Percentiles rank a stretch among this genome's conserved stretches.
Evolutionary conservation across 1,140 invertebrate genomes (phyloP).

Genomic region (roundworm (Caenorhabditis elegans)): WBcel235 BX284603.4:5898501-5899000

Average conservation of each 20-base stretch:
- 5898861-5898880: not conserved
- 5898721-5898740: no score
- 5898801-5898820: constrained; percentile 29
- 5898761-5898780: constrained; percentile 17
- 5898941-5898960: not conserved
- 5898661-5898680: no score
- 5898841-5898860: constrained; percentile 9
- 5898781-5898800: not conserved
- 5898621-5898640: no score
- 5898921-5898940: no score
- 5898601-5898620: no score
- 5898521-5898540: no score
- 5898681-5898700: no score
- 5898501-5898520: no score
- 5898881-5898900: not conserved
- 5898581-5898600: no score
- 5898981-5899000: not conserved
- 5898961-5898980: not conserved
- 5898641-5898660: no score
- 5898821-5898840: not conserved
- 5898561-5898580: no score
- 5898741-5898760: not conserved
- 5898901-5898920: not conserved
- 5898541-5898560: no score
- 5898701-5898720: not conserved